These are phyloP conservation scores for Lindbergichthys nudifrons DNA, from an alignment of 2,797 vertebrate species.

Conservation along the genomic window DNA sequence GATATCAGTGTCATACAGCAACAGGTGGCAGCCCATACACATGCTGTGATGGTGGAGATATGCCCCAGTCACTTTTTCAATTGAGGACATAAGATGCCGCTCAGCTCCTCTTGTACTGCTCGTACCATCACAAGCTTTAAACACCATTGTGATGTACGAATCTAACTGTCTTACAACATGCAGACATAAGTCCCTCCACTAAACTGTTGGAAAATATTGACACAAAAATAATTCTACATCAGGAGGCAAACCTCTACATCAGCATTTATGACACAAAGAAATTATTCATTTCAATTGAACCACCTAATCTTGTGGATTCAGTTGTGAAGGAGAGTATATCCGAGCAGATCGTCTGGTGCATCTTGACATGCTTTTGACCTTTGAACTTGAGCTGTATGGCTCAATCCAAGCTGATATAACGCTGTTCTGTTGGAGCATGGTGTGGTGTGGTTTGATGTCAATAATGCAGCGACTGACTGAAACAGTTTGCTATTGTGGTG, in stretches of 20 bases:
- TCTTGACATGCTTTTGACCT: background rate
- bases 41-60: constrained; percentile 29
- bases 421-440: background rate
- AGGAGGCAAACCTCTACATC: background rate
- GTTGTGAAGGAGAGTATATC: background rate
- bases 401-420: background rate
- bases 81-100: constrained; percentile 2
- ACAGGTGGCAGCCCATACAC: constrained; percentile 72
- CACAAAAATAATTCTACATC: background rate
- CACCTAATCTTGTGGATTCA: background rate
- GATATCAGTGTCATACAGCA: constrained; percentile 74
- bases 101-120: background rate
- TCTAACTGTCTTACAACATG: background rate
- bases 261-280: background rate
- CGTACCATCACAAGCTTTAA: background rate
- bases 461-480: background rate
- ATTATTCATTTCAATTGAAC: background rate
- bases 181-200: background rate
- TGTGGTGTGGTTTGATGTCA: background rate
- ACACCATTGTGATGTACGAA: background rate
- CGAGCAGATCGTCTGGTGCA: background rate
- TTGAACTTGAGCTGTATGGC: background rate
- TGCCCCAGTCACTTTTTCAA: constrained; percentile 32
- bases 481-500: background rate
- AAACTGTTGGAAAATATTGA: background rate